These are phyloP conservation scores for Amphiprion clarkii DNA, from an alignment of 2,797 vertebrate species.

Conservation along the genomic window DNA sequence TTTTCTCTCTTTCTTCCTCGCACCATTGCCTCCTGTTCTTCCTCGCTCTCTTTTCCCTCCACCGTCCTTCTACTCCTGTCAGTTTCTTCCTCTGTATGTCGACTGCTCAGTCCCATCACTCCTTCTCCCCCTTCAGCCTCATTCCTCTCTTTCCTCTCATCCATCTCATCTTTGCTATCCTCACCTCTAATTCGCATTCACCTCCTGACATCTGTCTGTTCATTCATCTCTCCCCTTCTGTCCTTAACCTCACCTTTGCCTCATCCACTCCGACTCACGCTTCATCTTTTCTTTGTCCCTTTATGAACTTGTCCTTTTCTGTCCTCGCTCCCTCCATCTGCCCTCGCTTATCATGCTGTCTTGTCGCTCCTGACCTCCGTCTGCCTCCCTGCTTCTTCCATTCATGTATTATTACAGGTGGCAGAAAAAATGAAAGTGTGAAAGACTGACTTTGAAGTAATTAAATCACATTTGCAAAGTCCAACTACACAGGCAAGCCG, in stretches of 20 bases:
- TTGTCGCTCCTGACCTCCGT: slow-evolving; percentile 1
- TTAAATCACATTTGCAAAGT: slow-evolving; percentile 19
- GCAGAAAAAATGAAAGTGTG: slow-evolving; percentile 10
- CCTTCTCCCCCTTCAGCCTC: slow-evolving; percentile 20
- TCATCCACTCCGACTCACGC: slow-evolving; percentile 19
- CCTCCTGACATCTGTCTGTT: slow-evolving; percentile 42
- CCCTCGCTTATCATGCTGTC: slow-evolving; percentile 12
- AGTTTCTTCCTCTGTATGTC: slow-evolving; percentile 43
- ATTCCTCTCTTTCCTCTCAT: slow-evolving; percentile 19
- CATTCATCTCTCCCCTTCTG: slow-evolving; percentile 37
- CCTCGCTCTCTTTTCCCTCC: slow-evolving; percentile 5
- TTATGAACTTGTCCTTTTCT: slow-evolving; percentile 37
- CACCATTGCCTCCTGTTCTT: slow-evolving; percentile 26
- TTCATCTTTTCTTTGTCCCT: slow-evolving; percentile 40
- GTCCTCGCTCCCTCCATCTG: slow-evolving; percentile 19
- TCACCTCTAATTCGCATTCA: slow-evolving; percentile 51
- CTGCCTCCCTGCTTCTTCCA: not conserved
- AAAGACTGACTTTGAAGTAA: slow-evolving; percentile 21
- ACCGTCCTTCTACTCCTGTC: slow-evolving; percentile 51
- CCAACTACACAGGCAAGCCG: not conserved
- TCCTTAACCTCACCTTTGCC: slow-evolving; percentile 62
- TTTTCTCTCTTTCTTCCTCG: slow-evolving; percentile 17
- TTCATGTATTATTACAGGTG: not conserved
- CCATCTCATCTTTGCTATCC: slow-evolving; percentile 48
- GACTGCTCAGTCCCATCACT: slow-evolving; percentile 33